These are phyloP conservation scores for Zygogramma bicolorata DNA, from an alignment of 2,888 invertebrate species.

Conservation along the genomic window DNA sequence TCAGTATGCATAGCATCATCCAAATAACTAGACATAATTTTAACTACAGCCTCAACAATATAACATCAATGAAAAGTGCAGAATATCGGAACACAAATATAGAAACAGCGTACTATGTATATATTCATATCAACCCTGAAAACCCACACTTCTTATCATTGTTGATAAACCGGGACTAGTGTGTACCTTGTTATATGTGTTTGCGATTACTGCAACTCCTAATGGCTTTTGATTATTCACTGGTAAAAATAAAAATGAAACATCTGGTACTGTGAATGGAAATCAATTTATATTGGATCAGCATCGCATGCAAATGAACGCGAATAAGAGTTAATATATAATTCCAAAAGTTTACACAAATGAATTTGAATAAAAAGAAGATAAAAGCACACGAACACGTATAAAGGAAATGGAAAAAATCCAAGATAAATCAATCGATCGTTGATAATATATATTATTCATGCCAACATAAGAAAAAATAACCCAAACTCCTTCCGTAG, in stretches of 20 bases:
- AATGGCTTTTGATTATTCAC: not conserved
- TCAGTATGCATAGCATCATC: not conserved
- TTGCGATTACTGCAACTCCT: not conserved
- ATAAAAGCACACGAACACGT: not conserved
- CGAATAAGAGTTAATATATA: not conserved
- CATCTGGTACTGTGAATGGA: not conserved
- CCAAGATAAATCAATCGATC: not conserved
- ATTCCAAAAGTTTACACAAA: not conserved
- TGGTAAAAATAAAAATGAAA: constrained; percentile 20
- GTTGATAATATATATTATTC: too few species aligned
- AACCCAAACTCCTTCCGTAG: too few species aligned
- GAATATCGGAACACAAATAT: not conserved
- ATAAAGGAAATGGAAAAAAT: not conserved
- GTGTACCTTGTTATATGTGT: not conserved
- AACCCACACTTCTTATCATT: constrained; percentile 1
- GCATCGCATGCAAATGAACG: not conserved
- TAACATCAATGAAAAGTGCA: not conserved
- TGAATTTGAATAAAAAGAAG: not conserved
- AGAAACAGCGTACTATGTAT: not conserved
- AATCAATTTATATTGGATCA: not conserved
- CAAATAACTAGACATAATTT: not conserved
- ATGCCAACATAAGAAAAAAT: too few species aligned
- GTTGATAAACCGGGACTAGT: not conserved
- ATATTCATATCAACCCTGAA: not conserved
- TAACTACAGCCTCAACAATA: not conserved